These are phyloP conservation scores for Calephelis nemesis DNA, from an alignment of 1,140 invertebrate species.

Conservation along the genomic window DNA sequence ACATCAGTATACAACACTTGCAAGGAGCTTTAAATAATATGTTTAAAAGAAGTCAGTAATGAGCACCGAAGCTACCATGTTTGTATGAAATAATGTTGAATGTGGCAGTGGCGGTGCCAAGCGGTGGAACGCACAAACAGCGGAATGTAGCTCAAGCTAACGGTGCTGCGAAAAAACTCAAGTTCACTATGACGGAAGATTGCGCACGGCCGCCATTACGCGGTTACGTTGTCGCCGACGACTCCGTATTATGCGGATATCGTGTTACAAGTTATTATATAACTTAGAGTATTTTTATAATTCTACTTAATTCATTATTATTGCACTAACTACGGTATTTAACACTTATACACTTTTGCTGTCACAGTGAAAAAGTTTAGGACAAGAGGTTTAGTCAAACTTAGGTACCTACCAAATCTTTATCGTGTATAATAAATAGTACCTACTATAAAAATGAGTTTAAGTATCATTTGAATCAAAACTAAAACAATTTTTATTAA, in stretches of 20 bases:
- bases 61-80: conserved; percentile 5
- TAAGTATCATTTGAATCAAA: no score
- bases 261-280: conserved; percentile 60
- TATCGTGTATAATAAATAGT: no score
- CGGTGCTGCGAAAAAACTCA: conserved; percentile 74
- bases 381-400: no score
- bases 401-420: no score
- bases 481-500: no score
- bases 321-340: background rate
- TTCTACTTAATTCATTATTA: conserved; percentile 6
- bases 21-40: background rate
- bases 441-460: no score
- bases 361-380: no score
- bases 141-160: conserved; percentile 73
- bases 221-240: conserved; percentile 64
- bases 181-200: conserved; percentile 76
- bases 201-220: conserved; percentile 63
- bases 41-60: background rate
- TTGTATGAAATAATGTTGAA: conserved; percentile 15
- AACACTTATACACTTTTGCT: no score
- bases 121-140: conserved; percentile 49
- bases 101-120: conserved; percentile 45
- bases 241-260: conserved; percentile 56
- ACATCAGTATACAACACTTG: no score
- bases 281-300: conserved; percentile 35